phyloP scores from a whole-genome alignment of 2,113 vertebrate genomes.

The Hyperopisus bebe region DNA sequence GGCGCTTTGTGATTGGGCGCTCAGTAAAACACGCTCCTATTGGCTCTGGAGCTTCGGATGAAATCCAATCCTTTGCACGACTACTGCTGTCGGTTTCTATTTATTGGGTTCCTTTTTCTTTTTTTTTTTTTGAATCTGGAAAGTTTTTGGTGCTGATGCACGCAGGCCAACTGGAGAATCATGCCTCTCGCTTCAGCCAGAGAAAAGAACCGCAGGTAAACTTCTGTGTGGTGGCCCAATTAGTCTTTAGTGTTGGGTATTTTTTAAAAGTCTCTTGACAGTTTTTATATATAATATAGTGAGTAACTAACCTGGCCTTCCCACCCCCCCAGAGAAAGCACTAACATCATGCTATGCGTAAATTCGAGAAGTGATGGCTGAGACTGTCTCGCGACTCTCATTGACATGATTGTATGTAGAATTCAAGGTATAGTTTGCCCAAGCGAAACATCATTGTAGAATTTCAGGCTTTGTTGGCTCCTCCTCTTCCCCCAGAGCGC shows the following conservation, averaged over 20 bases:
- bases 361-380: not conserved
- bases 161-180: not conserved
- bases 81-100: constrained; percentile 13
- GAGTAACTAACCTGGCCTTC: not conserved
- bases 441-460: not conserved
- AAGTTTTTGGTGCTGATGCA: not conserved
- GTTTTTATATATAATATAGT: not conserved
- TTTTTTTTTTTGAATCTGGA: not conserved
- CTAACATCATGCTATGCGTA: not conserved
- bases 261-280: not conserved
- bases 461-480: not conserved
- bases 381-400: not conserved
- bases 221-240: not conserved
- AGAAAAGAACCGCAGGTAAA: constrained; percentile 1
- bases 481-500: not conserved
- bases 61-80: constrained; percentile 26
- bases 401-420: not conserved
- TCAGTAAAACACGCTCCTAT: not conserved
- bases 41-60: constrained; percentile 18
- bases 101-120: not conserved
- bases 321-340: not conserved
- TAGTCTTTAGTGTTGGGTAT: not conserved
- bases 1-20: not conserved
- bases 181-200: not conserved
- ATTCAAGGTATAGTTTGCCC: not conserved